Evolutionary conservation across 2,888 invertebrate species (phyloP), one percentile per base, ranked within the genome.

Genomic region (Eugnorisma glareosa): DNA sequence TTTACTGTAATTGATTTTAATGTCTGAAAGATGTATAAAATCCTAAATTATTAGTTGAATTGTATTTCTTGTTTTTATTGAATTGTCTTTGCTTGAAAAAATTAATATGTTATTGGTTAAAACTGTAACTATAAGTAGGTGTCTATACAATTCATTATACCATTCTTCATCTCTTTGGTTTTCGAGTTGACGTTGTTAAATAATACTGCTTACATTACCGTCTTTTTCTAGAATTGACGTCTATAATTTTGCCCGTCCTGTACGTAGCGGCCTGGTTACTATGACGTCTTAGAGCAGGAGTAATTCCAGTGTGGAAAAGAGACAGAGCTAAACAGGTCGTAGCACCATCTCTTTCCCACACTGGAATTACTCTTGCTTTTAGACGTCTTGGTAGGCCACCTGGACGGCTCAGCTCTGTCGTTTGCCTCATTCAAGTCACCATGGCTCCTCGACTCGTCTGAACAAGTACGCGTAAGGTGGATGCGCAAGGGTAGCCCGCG

Each of bases 1-100:
- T 28, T 67, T 61, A 63, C 69, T 57, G 18, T 79, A 70, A 74
- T 70, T 70, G 48, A 70, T 51, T 70, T 67, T 37, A 81, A 15
- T 63, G 54, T 31, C 43, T 69, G n/a, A 43, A 51, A 54, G 15
- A 11, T 15, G 15, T 28, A 10, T 43, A 68, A 8, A 51, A 61
- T 75, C 15, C 10, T 51, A 31, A 57, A 45, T 67, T n/a, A 45
- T 31, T 35, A 45, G 61, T 71, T 21, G 0, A 40, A 68, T 37
- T 45, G 7, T 51, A 43, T 18, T 57, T 76, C n/a, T n/a, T n/a
- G n/a, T n/a, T n/a, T n/a, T n/a, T n/a, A n/a, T n/a, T n/a, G n/a
- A n/a, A n/a, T 43, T 28, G 35, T 24, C 15, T 1, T 40, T 37
- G 6, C 6, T 59, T 63, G 13, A 3, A 10, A 37, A 37, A 24